Conservation (phyloP, 2,888 invertebrate species). For the Eupithecia subfuscata region DNA sequence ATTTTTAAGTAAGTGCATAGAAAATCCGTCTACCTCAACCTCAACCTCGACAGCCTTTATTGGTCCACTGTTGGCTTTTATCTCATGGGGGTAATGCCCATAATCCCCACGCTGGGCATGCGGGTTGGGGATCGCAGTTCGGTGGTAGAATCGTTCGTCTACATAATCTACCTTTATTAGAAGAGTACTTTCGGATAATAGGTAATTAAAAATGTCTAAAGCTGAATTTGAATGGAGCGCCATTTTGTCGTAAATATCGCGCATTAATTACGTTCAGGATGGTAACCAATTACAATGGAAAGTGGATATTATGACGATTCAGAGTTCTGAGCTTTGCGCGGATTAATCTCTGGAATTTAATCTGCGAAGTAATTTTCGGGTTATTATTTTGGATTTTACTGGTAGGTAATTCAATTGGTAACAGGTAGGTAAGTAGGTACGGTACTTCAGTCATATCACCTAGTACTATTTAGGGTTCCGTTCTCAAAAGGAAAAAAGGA, state of each 20-base stretch:
- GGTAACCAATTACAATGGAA: slow-evolving; percentile 28
- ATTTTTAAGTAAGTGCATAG: too few relatives aligned
- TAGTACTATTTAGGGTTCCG: too few relatives aligned
- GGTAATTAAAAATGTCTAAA: neutral
- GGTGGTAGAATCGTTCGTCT: too few relatives aligned
- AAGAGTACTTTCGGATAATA: neutral
- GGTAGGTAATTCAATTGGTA: neutral
- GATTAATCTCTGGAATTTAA: slow-evolving; percentile 28
- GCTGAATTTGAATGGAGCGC: neutral
- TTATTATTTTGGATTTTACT: neutral
- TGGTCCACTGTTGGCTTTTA: too few relatives aligned
- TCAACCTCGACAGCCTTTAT: too few relatives aligned
- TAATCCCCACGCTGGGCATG: too few relatives aligned
- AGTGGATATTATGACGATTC: slow-evolving; percentile 32
- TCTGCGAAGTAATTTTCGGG: neutral
- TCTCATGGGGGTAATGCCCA: too few relatives aligned
- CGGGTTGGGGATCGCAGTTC: too few relatives aligned
- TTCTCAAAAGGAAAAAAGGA: too few relatives aligned
- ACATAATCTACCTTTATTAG: neutral
- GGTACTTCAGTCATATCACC: too few relatives aligned
- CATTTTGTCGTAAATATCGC: slow-evolving; percentile 5
- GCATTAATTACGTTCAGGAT: slow-evolving; percentile 14
- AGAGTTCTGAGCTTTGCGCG: slow-evolving; percentile 1
- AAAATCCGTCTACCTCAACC: too few relatives aligned
- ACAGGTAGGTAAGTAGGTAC: too few relatives aligned